Conservation (phyloP, 2,113 vertebrate genomes). For the Proteles cristata region DNA sequence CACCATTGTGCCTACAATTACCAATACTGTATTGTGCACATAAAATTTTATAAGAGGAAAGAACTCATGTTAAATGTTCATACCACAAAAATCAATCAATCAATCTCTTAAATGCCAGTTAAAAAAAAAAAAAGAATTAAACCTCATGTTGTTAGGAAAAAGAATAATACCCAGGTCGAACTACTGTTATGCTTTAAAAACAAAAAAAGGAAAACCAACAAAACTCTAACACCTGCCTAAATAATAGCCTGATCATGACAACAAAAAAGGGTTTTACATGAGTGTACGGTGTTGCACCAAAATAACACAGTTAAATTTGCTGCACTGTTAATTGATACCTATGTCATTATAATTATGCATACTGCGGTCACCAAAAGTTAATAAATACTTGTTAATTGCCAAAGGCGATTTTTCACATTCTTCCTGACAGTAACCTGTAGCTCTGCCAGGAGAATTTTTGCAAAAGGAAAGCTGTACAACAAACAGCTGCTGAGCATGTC, state of each 20-base stretch:
- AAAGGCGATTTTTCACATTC: slow-evolving; percentile 52
- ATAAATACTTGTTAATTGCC: slow-evolving; percentile 73
- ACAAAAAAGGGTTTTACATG: background rate
- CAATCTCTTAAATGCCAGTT: background rate
- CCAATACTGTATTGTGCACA: background rate
- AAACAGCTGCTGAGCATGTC: slow-evolving; percentile 45
- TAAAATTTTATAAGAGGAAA: background rate
- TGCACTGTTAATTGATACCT: slow-evolving; percentile 66
- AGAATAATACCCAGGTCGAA: background rate
- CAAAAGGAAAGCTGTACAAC: slow-evolving; percentile 25
- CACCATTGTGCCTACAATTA: background rate
- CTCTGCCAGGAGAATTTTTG: slow-evolving; percentile 52
- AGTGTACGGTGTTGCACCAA: background rate
- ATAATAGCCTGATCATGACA: background rate
- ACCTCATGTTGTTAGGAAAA: background rate
- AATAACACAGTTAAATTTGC: slow-evolving; percentile 57
- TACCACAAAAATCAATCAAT: background rate
- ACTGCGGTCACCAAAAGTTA: slow-evolving; percentile 64
- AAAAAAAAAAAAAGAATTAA: background rate
- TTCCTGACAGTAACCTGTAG: slow-evolving; percentile 49
- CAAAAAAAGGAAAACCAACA: background rate
- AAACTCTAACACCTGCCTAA: background rate
- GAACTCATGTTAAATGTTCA: background rate
- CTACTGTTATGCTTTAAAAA: background rate
- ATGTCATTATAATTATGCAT: slow-evolving; percentile 58